Evolutionary conservation across 35 echinoderm and acorn worm species (phyloP).

Genomic region (Ptychodera flava): DNA sequence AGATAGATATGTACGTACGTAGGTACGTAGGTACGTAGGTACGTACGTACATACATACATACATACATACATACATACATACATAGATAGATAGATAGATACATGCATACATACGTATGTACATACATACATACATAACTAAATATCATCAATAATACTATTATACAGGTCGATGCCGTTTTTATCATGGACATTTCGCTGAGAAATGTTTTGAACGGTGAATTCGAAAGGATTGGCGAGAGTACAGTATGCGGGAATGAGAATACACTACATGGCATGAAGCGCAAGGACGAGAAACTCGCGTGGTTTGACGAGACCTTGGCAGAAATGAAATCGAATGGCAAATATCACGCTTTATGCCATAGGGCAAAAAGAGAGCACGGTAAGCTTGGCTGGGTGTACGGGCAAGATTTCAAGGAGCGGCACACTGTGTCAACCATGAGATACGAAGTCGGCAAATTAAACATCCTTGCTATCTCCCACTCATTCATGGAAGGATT

Average conservation of each 20-base stretch:
- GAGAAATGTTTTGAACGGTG: neutral
- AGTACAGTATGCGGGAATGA: neutral
- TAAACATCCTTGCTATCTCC: too few relatives aligned
- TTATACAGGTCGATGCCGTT: neutral
- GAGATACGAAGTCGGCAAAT: too few relatives aligned
- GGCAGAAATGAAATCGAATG: neutral
- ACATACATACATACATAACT: neutral
- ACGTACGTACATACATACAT: too few relatives aligned
- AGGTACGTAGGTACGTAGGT: too few relatives aligned
- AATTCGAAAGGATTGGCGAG: neutral
- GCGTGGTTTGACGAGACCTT: neutral
- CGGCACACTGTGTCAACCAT: too few relatives aligned
- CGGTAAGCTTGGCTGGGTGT: too few relatives aligned
- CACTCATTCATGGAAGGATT: too few relatives aligned
- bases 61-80: neutral
- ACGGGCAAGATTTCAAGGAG: too few relatives aligned
- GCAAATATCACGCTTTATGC: neutral
- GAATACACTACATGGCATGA: neutral
- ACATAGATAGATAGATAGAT: neutral
- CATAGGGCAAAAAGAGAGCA: neutral
- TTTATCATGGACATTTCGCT: neutral
- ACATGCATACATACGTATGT: neutral
- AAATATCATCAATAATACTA: neutral
- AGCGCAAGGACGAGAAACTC: neutral
- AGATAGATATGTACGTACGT: too few relatives aligned